Evolutionary conservation across 2,797 vertebrate species (phyloP).

Genomic region (Botia kubotai): DNA sequence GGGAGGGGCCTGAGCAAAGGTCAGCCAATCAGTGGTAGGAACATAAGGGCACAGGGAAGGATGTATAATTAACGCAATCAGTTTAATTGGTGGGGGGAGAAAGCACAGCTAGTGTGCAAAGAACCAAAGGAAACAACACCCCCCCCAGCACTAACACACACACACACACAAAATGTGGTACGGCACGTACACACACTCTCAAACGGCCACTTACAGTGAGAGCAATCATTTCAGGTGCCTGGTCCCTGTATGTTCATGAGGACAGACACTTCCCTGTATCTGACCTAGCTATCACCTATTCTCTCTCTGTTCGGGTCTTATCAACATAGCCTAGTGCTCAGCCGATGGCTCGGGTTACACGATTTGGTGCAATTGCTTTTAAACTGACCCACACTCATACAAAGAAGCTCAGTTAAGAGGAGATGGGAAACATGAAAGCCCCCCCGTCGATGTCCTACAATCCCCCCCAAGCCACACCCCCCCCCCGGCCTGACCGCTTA

Average conservation of each 20-base stretch:
- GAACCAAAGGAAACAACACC: slow-evolving; percentile 43
- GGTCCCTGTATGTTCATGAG: slow-evolving; percentile 28
- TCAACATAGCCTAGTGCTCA: slow-evolving; percentile 44
- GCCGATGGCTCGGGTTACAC: slow-evolving; percentile 48
- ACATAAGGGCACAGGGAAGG: slow-evolving; percentile 57
- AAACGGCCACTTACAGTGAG: slow-evolving; percentile 2
- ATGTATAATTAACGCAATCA: slow-evolving; percentile 64
- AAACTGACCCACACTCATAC: slow-evolving; percentile 54
- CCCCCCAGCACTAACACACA: slow-evolving; percentile 42
- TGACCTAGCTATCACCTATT: slow-evolving; percentile 45
- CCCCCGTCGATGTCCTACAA: slow-evolving; percentile 31
- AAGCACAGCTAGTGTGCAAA: slow-evolving; percentile 49
- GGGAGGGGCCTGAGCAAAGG: slow-evolving; percentile 27
- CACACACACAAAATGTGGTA: slow-evolving; percentile 54
- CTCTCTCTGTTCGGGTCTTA: slow-evolving; percentile 8
- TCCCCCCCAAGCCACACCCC: slow-evolving; percentile 11
- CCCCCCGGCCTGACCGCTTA: slow-evolving; percentile 63
- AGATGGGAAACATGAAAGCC: slow-evolving; percentile 59
- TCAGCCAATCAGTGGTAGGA: slow-evolving; percentile 59
- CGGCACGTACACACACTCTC: slow-evolving; percentile 59
- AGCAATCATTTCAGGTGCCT: slow-evolving; percentile 35
- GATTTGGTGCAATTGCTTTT: slow-evolving; percentile 52
- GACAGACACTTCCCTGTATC: slow-evolving; percentile 44
- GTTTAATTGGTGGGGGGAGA: slow-evolving; percentile 57
- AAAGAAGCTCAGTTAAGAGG: slow-evolving; percentile 55